phyloP scores from a whole-genome alignment of 2,113 vertebrate species.

The Sinosuthora webbiana region DNA sequence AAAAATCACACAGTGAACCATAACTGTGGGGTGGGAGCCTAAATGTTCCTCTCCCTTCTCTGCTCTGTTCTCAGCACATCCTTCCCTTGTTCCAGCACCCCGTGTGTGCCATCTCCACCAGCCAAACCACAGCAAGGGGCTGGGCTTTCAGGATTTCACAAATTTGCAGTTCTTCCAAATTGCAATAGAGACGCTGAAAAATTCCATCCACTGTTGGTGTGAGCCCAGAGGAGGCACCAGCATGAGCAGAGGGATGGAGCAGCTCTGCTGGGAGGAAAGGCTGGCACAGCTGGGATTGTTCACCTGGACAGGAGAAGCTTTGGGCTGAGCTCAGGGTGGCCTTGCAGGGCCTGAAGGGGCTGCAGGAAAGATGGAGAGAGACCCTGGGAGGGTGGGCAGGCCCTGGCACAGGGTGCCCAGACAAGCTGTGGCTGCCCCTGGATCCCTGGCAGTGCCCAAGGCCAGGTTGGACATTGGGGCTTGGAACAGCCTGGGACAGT shows the following conservation, averaged over 20 bases:
- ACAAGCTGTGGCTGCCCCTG: background rate
- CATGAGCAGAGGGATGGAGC: background rate
- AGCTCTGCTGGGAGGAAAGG: background rate
- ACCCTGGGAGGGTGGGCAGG: background rate
- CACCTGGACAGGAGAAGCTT: background rate
- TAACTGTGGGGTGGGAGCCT: background rate
- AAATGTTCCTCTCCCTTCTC: background rate
- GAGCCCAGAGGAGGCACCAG: background rate
- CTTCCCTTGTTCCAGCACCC: background rate
- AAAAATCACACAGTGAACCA: background rate
- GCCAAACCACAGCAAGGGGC: background rate
- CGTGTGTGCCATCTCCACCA: background rate
- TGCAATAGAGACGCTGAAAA: background rate
- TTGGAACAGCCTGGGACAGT: background rate
- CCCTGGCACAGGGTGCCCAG: background rate
- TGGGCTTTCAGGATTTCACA: background rate
- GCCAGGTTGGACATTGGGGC: background rate
- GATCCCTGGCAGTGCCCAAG: background rate
- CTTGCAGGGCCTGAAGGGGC: background rate
- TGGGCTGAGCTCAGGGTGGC: background rate
- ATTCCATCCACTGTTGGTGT: fast-evolving
- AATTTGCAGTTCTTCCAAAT: background rate
- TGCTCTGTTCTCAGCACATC: background rate
- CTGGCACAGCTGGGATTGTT: background rate
- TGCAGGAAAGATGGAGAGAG: background rate